Conservation (phyloP, 2,113 vertebrate genomes). For the Syrmaticus mikado region DNA sequence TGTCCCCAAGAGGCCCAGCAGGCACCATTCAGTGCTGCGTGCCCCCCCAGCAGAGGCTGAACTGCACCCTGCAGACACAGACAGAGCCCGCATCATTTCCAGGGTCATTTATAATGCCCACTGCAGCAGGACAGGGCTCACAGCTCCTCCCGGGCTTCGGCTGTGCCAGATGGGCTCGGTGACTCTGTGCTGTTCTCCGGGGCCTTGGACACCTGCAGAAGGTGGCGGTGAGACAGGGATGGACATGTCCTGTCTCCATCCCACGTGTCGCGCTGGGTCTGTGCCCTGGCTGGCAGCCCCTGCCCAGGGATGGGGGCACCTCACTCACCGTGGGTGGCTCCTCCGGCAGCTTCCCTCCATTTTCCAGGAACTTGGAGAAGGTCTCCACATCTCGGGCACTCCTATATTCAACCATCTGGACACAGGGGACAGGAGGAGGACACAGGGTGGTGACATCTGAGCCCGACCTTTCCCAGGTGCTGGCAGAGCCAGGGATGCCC, state of each 20-base stretch:
- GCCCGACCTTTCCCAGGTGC: fast-evolving
- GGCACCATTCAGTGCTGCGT: too few relatives aligned
- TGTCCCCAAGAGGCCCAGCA: neutral
- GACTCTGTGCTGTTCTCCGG: neutral
- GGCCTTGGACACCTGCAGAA: conserved; percentile 38
- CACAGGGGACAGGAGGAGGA: fast-evolving
- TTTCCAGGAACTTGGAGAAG: conserved; percentile 89
- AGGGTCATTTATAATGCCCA: neutral
- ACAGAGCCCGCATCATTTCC: neutral
- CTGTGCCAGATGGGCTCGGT: fast-evolving
- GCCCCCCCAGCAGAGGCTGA: neutral
- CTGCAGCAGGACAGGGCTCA: neutral
- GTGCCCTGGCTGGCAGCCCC: fast-evolving
- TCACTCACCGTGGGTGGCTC: conserved; percentile 35
- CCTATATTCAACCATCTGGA: conserved; percentile 84
- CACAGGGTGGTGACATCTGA: neutral
- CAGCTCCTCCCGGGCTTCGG: conserved; percentile 33
- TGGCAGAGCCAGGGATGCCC: neutral
- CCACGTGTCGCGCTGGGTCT: neutral
- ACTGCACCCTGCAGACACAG: neutral
- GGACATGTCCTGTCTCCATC: neutral
- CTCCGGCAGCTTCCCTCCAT: conserved; percentile 79
- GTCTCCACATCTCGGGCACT: conserved; percentile 86
- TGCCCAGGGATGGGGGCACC: fast-evolving
- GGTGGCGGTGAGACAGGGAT: fast-evolving